Evolutionary conservation across 2,797 vertebrate species (phyloP), one percentile per base, ranked within the genome.

Genomic region (Coreius guichenoti): DNA sequence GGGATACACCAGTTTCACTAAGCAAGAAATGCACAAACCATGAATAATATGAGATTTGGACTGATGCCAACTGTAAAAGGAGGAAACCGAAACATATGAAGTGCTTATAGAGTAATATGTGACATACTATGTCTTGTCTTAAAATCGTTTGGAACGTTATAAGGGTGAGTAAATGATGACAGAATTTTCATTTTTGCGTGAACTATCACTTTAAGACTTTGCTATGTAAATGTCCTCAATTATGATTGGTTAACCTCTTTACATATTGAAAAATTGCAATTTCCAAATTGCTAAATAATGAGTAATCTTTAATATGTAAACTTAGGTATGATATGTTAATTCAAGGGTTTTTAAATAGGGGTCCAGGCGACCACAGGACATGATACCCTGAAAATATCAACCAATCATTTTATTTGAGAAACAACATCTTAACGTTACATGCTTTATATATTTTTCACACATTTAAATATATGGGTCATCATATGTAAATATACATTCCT

Each of bases 1-100:
- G 81, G 98, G 96, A 88, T 99, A 96, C 87, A 97, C 91, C 84
- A 99, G 95, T 91, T 98, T 99, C 90, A 99, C 98, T 99, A 92
- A 78, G 68, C 26, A 45, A 51, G 47, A 82, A 56, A 73, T n/a
- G n/a, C 21, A 82, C 14, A 65, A 29, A 81, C 4, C 36, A 45
- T 45, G 8, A 81, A 47, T 58, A 77, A 36, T 19, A 63, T 21
- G 2, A 49, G 23, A 77, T n/a, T 36, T 16, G 36, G 51, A 47
- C 29, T 51, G 47, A 33, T 7, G 17, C 8, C 16, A 51, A 5
- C 72, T 76, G 12, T 58, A 58, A 77, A 58, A 58, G 8, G 31
- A 39, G 1, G 14, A 33, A 75, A 23, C 1, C 29, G 13, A 5
- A n/a, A 29, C 8, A 49, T 29, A 29, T 43, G 21, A 70, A 70